Conservation (phyloP, 2,797 vertebrate species). For the Cyclopterus lumpus region DNA sequence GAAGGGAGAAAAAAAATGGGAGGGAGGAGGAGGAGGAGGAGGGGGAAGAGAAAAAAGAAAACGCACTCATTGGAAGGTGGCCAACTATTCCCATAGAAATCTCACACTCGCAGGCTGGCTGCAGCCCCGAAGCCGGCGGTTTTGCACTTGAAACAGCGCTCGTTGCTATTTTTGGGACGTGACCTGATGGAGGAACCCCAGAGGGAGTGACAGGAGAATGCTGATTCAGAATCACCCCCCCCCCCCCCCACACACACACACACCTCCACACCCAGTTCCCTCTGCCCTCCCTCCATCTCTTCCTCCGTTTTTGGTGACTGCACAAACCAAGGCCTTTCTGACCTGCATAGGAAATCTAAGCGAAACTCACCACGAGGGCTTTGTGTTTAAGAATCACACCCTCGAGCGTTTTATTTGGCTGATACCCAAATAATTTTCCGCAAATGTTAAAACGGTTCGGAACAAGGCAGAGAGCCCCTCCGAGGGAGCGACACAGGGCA, state of each 20-base stretch:
- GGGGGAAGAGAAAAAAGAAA: constrained; percentile 1
- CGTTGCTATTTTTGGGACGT: constrained; percentile 95
- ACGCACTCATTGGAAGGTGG: constrained; percentile 85
- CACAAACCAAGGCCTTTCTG: constrained; percentile 47
- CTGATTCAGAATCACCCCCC: constrained; percentile 76
- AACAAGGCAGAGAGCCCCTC: constrained; percentile 1
- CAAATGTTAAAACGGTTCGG: constrained; percentile 25
- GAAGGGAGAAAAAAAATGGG: constrained; percentile 46
- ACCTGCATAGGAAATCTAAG: constrained; percentile 21
- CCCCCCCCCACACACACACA: too few relatives aligned
- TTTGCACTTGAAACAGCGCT: constrained; percentile 95
- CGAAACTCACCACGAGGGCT: neutral
- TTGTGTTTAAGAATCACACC: neutral
- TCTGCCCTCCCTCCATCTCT: constrained; percentile 49
- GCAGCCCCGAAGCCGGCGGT: constrained; percentile 91
- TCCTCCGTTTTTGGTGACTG: constrained; percentile 24
- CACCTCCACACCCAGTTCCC: constrained; percentile 36
- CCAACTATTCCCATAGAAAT: constrained; percentile 96
- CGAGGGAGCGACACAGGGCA: neutral
- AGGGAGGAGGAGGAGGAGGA: constrained; percentile 11
- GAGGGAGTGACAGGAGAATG: constrained; percentile 87
- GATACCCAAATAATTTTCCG: constrained; percentile 33
- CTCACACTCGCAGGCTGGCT: constrained; percentile 94
- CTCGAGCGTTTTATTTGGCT: constrained; percentile 8
- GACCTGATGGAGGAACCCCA: constrained; percentile 95